Evolutionary conservation across 1,140 invertebrate species (phyloP), one percentile per base, ranked within the genome.

Genomic region (Agrilus planipennis): DNA sequence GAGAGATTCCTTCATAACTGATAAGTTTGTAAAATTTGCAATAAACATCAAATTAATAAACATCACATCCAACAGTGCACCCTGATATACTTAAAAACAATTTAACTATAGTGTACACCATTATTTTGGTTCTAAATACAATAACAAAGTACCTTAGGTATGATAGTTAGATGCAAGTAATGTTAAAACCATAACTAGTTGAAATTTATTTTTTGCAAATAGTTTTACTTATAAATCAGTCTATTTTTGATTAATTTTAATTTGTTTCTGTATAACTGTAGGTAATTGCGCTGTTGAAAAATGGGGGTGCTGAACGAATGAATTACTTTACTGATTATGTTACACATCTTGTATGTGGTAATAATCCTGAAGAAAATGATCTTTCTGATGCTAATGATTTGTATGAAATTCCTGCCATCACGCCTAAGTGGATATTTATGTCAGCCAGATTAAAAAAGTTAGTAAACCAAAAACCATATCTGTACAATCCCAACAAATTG

Each of bases 401-500:
- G 1, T 93, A 90, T 68, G 88, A 93, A 60, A 79, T 90, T 30
- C 86, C 88, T 38, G 84, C 86, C 44, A 82, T 91, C 27, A 80
- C 76, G 27, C 77, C 83, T 57, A 75, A 79, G 50, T 94, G 89
- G 89, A 79, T 93, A 41, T 53, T 77, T 16, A 71, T 80, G 41
- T 89, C 83, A 51, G 60, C 60, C 21, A 54, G 63, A 21, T 51
- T 68, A 19, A 66, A 65, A 37, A 66, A 58, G 45, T 55, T 72
- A 32, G 63, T 71, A 9, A 64, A 62, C 49, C 56, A 63, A 3
- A 68, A 66, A 41, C 51, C 54, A 52, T 72, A 42, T 65, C 63
- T 60, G 53, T 61, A 48, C 62, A 65, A 44, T 46, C 60, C 58
- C 43, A 60, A 64, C 42, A 70, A 79, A 47, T 54, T 89, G 23